These are phyloP conservation scores for Oscarella lobularis DNA, from an alignment of 37 sponge, comb jelly and placozoan genomes.

Conservation along the genomic window DNA sequence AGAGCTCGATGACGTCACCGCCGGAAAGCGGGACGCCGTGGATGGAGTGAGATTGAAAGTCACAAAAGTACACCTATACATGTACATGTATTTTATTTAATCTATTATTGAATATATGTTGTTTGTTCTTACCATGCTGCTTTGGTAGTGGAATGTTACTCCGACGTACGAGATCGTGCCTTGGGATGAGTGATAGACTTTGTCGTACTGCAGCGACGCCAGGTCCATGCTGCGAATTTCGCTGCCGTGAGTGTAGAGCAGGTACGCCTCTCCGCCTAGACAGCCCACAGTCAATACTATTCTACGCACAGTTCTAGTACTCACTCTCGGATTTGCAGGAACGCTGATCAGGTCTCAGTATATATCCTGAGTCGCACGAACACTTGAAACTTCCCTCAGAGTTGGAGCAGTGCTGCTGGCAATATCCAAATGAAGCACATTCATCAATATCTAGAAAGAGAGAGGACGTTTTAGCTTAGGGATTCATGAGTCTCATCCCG, in stretches of 20 bases:
- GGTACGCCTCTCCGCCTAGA: background rate
- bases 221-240: background rate
- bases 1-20: background rate
- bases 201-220: too few relatives aligned
- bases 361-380: background rate
- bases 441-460: background rate
- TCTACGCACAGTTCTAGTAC: too few relatives aligned
- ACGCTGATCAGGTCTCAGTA: background rate
- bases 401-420: background rate
- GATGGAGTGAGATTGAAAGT: background rate
- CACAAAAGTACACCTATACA: background rate
- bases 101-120: background rate
- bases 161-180: background rate
- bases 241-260: background rate
- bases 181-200: too few relatives aligned
- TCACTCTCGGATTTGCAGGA: background rate
- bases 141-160: background rate
- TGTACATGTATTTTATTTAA: background rate
- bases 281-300: too few relatives aligned
- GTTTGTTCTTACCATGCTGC: background rate
- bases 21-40: background rate
- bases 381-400: background rate
- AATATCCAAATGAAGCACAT: background rate
- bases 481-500: too few relatives aligned
- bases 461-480: too few relatives aligned